These are phyloP conservation scores for Myathropa florea DNA, from an alignment of 2,888 invertebrate species.

Conservation along the genomic window DNA sequence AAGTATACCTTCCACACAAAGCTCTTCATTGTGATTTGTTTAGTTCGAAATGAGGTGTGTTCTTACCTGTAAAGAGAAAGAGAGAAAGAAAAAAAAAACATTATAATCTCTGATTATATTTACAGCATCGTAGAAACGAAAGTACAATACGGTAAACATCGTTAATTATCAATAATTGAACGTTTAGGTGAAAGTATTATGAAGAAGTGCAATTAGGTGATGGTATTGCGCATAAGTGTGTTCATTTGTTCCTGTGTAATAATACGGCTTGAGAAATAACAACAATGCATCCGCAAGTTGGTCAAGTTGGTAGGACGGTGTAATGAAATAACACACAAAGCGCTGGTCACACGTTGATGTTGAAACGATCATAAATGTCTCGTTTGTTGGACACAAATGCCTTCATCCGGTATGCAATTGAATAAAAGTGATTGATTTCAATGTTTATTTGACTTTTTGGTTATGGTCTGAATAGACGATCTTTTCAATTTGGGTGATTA, in stretches of 20 bases:
- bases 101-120: background rate
- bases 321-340: background rate
- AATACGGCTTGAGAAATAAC: background rate
- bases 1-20: background rate
- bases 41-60: background rate
- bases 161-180: constrained; percentile 47
- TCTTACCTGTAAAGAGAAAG: constrained; percentile 45
- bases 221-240: constrained; percentile 2
- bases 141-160: background rate
- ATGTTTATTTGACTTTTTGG: background rate
- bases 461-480: background rate
- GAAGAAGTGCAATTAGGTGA: constrained; percentile 15
- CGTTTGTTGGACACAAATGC: background rate
- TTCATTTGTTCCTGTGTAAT: background rate
- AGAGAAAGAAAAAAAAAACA: background rate
- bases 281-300: constrained; percentile 14
- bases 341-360: background rate
- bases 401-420: background rate
- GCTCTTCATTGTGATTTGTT: background rate
- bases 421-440: background rate
- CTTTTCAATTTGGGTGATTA: background rate
- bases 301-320: constrained; percentile 1
- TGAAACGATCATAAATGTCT: background rate
- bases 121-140: background rate
- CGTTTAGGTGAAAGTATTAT: constrained; percentile 43